Base-by-base conservation (phyloP, 2,113 vertebrate species). In the Thunnus thynnus region DNA sequence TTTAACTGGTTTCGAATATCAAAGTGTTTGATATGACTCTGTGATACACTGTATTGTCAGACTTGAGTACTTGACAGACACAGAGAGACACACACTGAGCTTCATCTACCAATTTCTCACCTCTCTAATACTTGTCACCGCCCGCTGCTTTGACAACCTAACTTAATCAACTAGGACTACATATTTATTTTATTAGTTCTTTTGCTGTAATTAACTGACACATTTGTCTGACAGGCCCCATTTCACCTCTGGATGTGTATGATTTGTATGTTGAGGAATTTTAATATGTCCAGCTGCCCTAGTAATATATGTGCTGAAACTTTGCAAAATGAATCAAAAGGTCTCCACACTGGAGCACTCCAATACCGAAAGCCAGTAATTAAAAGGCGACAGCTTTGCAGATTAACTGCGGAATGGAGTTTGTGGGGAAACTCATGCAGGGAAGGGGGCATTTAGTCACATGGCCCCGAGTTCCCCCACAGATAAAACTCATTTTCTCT, bases 401-500 rank as follows among this genome's bases (percentile, higher is more conserved):
- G 76, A 89, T 86, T 87, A 94, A 93, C 85, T 86, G 78, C 76
- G 17, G 75, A 85, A 93, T 89, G 85, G 85, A 89, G 88, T 93
- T 94, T 91, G 86, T 85, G 76, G 88, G 90, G 83, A 88, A 91
- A 90, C 76, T 75, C 89, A 87, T 85, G 91, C 87, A 87, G 90
- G 77, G 93, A 93, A 88, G 84, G 82, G 94, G 93, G 88, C 82
- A 87, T 90, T 92, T 95, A 93, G 90, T 94, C 88, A 80, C 92
- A 92, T 92, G 81, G 92, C 91, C 92, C 69, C 74, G 50, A 91
- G 92, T 89, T 80, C 93, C 90, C 87, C 94, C 93, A 93, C 94
- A 90, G 94, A 93, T 93, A 93, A 95, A 94, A 93, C 94, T 94
- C 90, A 91, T 93, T 95, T 94, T 94, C 93, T 91, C 80, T 91